These are phyloP conservation scores for Quadriops clusia DNA, from an alignment of 2,888 invertebrate genomes.

Conservation along the genomic window DNA sequence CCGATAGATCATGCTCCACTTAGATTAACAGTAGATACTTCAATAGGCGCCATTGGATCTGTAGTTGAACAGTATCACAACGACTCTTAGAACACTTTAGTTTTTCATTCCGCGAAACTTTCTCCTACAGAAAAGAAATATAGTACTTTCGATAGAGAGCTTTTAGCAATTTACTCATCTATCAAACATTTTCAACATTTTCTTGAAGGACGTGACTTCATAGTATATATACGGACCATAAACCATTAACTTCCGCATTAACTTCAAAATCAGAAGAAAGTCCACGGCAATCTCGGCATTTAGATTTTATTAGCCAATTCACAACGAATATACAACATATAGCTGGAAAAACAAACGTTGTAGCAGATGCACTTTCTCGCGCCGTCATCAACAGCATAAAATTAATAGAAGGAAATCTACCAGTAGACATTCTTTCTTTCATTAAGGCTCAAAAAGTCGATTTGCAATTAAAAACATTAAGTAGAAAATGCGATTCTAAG, in stretches of 20 bases:
- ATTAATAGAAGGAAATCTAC: too few relatives aligned
- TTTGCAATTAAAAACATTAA: slow-evolving; percentile 1
- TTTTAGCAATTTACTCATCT: slow-evolving; percentile 13
- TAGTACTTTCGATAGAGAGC: slow-evolving; percentile 11
- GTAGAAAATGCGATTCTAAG: too few relatives aligned
- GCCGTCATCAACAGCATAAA: neutral
- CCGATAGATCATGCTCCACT: too few relatives aligned
- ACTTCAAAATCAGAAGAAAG: slow-evolving; percentile 7
- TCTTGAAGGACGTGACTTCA: slow-evolving; percentile 12
- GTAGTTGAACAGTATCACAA: too few relatives aligned
- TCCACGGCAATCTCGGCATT: slow-evolving; percentile 13
- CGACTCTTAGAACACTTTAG: too few relatives aligned
- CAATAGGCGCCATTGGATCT: too few relatives aligned
- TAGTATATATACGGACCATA: slow-evolving; percentile 13
- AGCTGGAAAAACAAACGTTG: slow-evolving; percentile 11
- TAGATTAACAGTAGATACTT: too few relatives aligned
- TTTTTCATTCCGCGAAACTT: too few relatives aligned
- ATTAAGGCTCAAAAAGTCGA: slow-evolving; percentile 4
- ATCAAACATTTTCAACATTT: slow-evolving; percentile 12
- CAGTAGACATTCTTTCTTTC: too few relatives aligned
- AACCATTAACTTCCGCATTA: slow-evolving; percentile 11
- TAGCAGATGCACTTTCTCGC: slow-evolving; percentile 10
- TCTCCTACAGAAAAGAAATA: slow-evolving; percentile 24
- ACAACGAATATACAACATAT: slow-evolving; percentile 11
- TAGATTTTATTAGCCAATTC: slow-evolving; percentile 15